phyloP scores from a whole-genome alignment of 2,113 vertebrate species.

The Anthoscopus minutus region DNA sequence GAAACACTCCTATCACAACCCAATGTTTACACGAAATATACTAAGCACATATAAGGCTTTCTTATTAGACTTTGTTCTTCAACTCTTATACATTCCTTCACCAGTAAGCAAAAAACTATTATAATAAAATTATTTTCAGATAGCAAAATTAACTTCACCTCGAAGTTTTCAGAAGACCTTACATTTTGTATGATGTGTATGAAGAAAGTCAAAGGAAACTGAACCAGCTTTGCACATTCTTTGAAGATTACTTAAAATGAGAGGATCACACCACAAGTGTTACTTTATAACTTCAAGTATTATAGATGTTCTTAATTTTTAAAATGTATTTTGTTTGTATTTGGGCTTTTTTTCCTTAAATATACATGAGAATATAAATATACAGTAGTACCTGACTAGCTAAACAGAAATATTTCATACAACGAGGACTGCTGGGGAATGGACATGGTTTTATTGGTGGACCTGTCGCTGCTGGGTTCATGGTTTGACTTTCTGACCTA shows the following conservation, averaged over 20 bases:
- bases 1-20: not conserved
- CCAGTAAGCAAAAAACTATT: not conserved
- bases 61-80: not conserved
- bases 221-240: not conserved
- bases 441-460: not conserved
- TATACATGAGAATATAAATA: not conserved
- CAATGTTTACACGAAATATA: not conserved
- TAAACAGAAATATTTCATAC: not conserved
- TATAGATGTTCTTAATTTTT: not conserved
- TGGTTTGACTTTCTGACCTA: not conserved
- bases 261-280: not conserved
- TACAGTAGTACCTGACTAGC: not conserved
- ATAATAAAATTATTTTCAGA: not conserved
- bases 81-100: not conserved
- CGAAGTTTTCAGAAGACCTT: not conserved
- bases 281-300: not conserved
- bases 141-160: not conserved
- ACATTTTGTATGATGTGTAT: rapidly evolving
- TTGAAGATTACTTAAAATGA: not conserved
- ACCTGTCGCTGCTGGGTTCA: not conserved
- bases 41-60: not conserved
- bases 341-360: rapidly evolving
- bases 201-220: not conserved
- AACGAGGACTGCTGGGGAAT: not conserved
- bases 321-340: not conserved